phyloP scores from a whole-genome alignment of 2,797 vertebrate genomes.

The Lepus townsendii region DNA sequence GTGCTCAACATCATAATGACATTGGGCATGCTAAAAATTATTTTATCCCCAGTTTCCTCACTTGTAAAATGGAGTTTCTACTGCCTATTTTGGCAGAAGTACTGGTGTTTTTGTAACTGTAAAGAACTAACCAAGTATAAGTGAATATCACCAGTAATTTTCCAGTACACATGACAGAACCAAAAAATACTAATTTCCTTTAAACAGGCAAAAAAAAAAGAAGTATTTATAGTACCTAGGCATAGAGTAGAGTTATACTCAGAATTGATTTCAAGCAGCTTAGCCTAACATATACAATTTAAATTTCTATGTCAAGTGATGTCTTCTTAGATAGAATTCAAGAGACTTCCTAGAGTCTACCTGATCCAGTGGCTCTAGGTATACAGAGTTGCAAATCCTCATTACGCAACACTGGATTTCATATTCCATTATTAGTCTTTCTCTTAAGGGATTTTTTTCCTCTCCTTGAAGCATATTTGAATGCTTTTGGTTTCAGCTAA shows the following conservation, averaged over 20 bases:
- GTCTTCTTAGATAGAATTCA: background rate
- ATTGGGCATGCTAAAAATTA: background rate
- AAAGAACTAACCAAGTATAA: background rate
- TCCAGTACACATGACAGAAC: background rate
- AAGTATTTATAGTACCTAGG: background rate
- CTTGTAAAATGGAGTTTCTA: background rate
- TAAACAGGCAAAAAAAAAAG: background rate
- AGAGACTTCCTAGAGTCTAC: background rate
- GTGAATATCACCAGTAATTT: background rate
- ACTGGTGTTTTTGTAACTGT: background rate
- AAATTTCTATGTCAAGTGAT: conserved; percentile 37
- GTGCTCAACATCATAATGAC: background rate
- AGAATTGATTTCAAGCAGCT: conserved; percentile 21
- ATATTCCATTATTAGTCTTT: background rate
- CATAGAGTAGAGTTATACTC: background rate
- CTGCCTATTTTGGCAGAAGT: background rate
- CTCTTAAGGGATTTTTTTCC: background rate
- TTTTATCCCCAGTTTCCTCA: background rate
- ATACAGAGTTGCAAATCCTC: background rate
- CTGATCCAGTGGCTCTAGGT: background rate
- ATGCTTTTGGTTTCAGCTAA: background rate
- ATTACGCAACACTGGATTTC: background rate
- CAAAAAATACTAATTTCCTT: conserved; percentile 24
- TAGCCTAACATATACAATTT: conserved; percentile 8
- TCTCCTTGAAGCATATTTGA: background rate